Conservation (phyloP, 2,113 vertebrate genomes). For the Plecotus auritus region DNA sequence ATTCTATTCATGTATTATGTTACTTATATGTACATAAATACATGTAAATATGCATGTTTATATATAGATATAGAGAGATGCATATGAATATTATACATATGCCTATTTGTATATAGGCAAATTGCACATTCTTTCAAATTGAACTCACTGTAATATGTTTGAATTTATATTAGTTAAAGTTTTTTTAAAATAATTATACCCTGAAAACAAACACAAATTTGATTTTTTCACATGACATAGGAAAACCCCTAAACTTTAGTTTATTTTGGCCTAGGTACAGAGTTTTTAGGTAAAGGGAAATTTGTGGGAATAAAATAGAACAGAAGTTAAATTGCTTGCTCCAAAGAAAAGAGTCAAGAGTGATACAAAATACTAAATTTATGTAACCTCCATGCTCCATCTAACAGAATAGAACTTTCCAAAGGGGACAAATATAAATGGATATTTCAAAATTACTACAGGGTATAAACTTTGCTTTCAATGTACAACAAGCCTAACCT, state of each 20-base stretch:
- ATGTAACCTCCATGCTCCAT: background rate
- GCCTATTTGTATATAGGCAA: background rate
- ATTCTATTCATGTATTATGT: background rate
- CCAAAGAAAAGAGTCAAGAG: background rate
- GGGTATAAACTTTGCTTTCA: background rate
- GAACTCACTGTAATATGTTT: background rate
- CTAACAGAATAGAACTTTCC: background rate
- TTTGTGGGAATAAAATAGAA: background rate
- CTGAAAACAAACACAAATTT: background rate
- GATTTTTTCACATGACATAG: background rate
- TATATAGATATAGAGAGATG: background rate
- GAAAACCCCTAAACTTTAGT: background rate
- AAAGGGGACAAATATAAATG: background rate
- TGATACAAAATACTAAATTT: background rate
- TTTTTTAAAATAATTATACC: background rate
- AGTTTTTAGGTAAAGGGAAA: background rate
- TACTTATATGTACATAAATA: background rate
- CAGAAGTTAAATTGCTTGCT: background rate
- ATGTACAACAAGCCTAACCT: background rate
- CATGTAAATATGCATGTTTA: background rate
- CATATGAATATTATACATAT: background rate
- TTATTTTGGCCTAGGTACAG: background rate
- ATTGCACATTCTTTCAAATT: background rate
- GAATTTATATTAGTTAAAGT: background rate
- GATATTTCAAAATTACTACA: slow-evolving; percentile 12